phyloP scores from a whole-genome alignment of 2,113 vertebrate genomes.

The Glaucomys volans region DNA sequence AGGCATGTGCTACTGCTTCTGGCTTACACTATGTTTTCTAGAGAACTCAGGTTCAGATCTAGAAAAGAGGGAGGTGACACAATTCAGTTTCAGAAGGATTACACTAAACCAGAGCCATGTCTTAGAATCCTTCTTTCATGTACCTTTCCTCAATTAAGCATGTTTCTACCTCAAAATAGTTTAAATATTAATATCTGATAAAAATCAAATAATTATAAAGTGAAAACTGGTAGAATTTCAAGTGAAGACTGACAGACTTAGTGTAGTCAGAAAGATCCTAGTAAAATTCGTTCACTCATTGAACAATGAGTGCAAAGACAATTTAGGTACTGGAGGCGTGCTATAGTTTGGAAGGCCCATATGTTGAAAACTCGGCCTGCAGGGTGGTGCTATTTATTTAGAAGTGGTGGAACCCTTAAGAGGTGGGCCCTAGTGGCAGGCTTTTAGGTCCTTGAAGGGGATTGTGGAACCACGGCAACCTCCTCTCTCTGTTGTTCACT shows the following conservation, averaged over 20 bases:
- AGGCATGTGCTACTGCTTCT: no score
- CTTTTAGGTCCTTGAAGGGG: neutral
- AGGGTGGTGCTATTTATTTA: neutral
- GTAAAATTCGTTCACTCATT: neutral
- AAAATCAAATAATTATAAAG: neutral
- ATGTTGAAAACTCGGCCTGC: neutral
- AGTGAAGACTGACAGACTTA: neutral
- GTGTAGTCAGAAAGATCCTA: neutral
- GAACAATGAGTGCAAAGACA: neutral
- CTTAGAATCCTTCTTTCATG: neutral
- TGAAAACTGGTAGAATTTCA: neutral
- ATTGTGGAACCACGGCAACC: neutral
- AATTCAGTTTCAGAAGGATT: neutral
- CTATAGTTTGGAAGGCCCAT: neutral
- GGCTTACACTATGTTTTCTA: neutral
- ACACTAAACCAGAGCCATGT: neutral
- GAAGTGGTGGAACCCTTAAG: neutral
- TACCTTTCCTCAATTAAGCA: neutral
- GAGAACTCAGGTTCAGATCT: neutral
- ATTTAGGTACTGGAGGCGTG: neutral
- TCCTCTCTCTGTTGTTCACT: neutral
- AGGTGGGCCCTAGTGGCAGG: neutral
- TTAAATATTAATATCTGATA: constrained; percentile 5
- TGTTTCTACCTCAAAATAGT: neutral
- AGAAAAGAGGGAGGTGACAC: neutral